A percentile compares a stretch with the other conserved stretches of the same genome.
Conservation (phyloP, 37 sponge, comb jelly and placozoan species). For the Ianthella basta region DNA sequence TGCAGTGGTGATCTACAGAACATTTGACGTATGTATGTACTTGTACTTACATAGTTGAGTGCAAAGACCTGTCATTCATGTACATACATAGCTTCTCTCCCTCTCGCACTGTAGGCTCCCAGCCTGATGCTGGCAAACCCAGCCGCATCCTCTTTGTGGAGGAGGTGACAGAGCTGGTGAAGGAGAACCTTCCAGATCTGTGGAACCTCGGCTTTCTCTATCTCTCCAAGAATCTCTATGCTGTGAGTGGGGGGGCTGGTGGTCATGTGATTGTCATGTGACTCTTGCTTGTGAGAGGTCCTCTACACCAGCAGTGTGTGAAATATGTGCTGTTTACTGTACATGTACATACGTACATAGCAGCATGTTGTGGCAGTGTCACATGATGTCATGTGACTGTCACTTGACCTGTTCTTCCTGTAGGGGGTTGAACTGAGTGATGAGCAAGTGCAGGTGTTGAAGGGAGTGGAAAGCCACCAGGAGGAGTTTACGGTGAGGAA, state of each 20-base stretch:
- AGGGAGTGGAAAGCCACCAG: conserved; percentile 38
- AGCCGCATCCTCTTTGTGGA: conserved; percentile 82
- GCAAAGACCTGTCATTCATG: too few species aligned
- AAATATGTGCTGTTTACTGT: not conserved
- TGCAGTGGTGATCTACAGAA: not conserved
- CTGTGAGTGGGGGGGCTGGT: conserved; percentile 2
- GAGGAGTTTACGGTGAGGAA: conserved; percentile 59
- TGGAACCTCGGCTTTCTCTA: conserved; percentile 89
- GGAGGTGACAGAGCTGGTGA: conserved; percentile 72
- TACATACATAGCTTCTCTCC: too few species aligned
- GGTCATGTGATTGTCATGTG: not conserved
- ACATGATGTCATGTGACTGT: conserved; percentile 4
- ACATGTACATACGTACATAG: not conserved
- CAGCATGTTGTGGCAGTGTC: not conserved
- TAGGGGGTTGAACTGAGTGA: conserved; percentile 65
- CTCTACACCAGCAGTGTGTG: not conserved
- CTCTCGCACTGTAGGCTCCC: too few species aligned
- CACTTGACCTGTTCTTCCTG: not conserved
- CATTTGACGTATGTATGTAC: not conserved
- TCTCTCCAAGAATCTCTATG: conserved; percentile 57
- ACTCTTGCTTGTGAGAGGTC: not conserved
- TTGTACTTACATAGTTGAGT: not conserved
- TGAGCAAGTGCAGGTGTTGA: conserved; percentile 41
- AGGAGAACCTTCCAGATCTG: conserved; percentile 78
- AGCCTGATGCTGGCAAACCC: conserved; percentile 39